Conservation (phyloP, 2,888 invertebrate species). For the Pheosia tremula region DNA sequence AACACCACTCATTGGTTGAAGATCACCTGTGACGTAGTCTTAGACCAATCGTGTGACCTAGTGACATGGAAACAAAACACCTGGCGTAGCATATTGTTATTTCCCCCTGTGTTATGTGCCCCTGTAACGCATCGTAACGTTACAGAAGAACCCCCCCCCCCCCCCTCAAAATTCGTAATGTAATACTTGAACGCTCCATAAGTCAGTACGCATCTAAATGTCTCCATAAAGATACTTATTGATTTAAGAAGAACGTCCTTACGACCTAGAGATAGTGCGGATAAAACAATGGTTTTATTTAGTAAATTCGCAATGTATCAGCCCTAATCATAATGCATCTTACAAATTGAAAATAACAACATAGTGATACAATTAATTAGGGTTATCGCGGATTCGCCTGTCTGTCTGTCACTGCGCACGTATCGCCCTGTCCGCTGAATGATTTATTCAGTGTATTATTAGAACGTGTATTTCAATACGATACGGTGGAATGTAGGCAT, state of each 20-base stretch:
- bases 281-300: neutral
- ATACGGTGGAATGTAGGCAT: constrained; percentile 8
- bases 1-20: no score
- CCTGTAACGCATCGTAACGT: no score
- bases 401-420: constrained; percentile 34
- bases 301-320: neutral
- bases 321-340: constrained; percentile 13
- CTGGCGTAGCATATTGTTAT: no score
- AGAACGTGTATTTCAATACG: constrained; percentile 32
- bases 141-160: no score
- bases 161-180: no score
- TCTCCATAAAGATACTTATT: no score
- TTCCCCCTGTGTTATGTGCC: no score
- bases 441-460: constrained; percentile 40
- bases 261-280: neutral
- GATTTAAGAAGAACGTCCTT: neutral
- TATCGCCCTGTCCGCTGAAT: constrained; percentile 35
- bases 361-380: constrained; percentile 43
- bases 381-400: constrained; percentile 38
- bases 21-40: no score
- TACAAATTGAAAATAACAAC: constrained; percentile 43
- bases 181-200: no score
- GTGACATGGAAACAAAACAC: no score
- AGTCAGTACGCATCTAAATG: no score
- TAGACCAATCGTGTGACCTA: no score